Evolutionary conservation across 2,797 vertebrate genomes (phyloP).

Genomic region (Propithecus deckenii): DNA sequence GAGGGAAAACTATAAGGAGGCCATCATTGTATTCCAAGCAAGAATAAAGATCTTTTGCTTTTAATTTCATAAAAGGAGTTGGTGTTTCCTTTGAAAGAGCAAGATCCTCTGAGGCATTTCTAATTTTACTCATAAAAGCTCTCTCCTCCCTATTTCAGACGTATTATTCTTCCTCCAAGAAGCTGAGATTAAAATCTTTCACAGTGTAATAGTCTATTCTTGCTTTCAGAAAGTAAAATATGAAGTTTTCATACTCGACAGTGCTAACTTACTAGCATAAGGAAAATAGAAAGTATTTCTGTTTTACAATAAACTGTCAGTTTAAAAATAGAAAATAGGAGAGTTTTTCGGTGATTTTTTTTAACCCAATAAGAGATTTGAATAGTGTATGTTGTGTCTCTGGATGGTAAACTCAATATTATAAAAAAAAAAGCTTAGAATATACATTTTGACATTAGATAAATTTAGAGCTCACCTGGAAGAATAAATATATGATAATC

Average conservation of each 20-base stretch:
- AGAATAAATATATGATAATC: slow-evolving; percentile 18
- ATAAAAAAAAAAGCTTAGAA: neutral
- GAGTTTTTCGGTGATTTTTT: neutral
- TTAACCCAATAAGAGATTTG: neutral
- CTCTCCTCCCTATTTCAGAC: slow-evolving; percentile 40
- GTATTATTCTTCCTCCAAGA: slow-evolving; percentile 60
- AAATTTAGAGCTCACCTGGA: neutral
- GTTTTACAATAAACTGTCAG: slow-evolving; percentile 46
- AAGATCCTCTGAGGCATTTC: slow-evolving; percentile 63
- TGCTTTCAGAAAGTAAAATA: slow-evolving; percentile 57
- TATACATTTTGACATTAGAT: slow-evolving; percentile 27
- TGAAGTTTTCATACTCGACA: slow-evolving; percentile 12
- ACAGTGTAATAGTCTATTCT: slow-evolving; percentile 8
- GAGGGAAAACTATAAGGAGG: slow-evolving; percentile 50
- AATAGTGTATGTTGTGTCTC: neutral
- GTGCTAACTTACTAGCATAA: neutral
- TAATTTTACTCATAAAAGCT: slow-evolving; percentile 67
- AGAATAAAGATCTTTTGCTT: slow-evolving; percentile 61
- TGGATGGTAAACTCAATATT: neutral
- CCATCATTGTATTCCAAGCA: slow-evolving; percentile 36
- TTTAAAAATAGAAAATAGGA: slow-evolving; percentile 35
- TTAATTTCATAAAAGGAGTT: slow-evolving; percentile 55
- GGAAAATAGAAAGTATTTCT: slow-evolving; percentile 14
- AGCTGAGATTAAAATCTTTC: slow-evolving; percentile 38
- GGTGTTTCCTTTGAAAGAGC: slow-evolving; percentile 63